Base-by-base conservation (phyloP, 1,140 invertebrate genomes). In the Drosophila santomea region DNA sequence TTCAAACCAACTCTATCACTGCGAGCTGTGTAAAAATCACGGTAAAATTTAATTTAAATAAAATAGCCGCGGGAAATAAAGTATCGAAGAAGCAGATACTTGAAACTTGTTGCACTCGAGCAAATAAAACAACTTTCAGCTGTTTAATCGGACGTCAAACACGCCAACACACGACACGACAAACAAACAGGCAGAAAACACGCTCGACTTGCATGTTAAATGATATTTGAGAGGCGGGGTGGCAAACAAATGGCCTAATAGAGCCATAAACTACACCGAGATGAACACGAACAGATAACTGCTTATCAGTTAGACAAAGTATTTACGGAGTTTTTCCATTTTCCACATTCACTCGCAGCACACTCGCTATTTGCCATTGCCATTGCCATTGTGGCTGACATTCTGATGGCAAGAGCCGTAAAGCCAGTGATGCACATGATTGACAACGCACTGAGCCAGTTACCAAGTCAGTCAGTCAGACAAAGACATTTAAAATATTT, bases 341-440 rank as follows among this genome's bases (percentile, higher is more conserved):
- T 63, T 20, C 41, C 38, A 56, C 60, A 76, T 76, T 59, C 38
- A 45, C 44, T 68, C 39, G 47, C 14, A 14, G 32, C 57, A 59
- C 15, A 59, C 15, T 62, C 66, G 48, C 71, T 63, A 68, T 62
- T 74, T 74, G 72, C 58, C 45, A 62, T 63, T 74, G 62, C 63
- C 61, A 45, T 74, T 74, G 71, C 57, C 45, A 62, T 63, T 78
- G 62, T 68, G 64, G 48, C 61, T 78, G 73, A 64, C 66, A 77
- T 72, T 58, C 62, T 38, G 23, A 58, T 52, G 50, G 59, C 39
- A 38, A 39, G 55, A 50, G 55, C 61, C 64, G 68, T 62, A 62
- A 63, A 68, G 51, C 60, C 66, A 83, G 81, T 62, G 79, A 82
- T 76, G 79, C 83, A 86, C 75, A 88, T 88, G 83, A 88, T 88